A percentile compares a stretch with the other conserved stretches of the same genome.
phyloP scores from a whole-genome alignment of 2,113 vertebrate genomes.

The Hemichromis elongatus region DNA sequence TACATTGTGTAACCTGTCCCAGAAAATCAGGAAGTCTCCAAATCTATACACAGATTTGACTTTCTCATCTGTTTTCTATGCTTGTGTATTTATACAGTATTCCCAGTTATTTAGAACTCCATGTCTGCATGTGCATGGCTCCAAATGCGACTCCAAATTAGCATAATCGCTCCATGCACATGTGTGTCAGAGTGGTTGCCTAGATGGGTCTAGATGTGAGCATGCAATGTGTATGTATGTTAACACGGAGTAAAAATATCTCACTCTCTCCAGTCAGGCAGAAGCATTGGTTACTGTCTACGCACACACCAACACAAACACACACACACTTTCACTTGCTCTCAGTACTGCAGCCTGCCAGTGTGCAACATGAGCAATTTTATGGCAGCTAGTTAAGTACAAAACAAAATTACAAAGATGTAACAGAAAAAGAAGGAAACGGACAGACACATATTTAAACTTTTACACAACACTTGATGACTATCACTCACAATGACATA shows the following conservation, averaged over 20 bases:
- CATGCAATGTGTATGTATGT: conserved; percentile 18
- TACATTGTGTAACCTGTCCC: background rate
- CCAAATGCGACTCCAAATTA: background rate
- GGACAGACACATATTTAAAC: background rate
- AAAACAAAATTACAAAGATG: conserved; percentile 18
- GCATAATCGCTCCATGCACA: background rate
- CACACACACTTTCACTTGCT: background rate
- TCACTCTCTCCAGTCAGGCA: conserved; percentile 34
- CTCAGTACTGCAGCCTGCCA: conserved; percentile 6
- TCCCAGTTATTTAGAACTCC: background rate
- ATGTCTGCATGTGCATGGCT: conserved; percentile 10
- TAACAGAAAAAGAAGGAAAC: background rate
- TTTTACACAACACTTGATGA: background rate
- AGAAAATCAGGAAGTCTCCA: background rate
- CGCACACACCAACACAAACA: background rate
- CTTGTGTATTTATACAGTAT: background rate
- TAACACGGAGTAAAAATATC: conserved; percentile 59
- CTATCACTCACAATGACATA: background rate
- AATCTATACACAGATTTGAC: background rate
- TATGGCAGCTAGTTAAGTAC: conserved; percentile 21
- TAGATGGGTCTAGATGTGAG: background rate
- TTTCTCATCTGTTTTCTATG: background rate
- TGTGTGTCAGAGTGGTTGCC: background rate
- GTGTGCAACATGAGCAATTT: conserved; percentile 46
- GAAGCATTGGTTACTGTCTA: conserved; percentile 32